Evolutionary conservation across 2,888 invertebrate species (phyloP).

Genomic region (Chymomyza fuscimana): DNA sequence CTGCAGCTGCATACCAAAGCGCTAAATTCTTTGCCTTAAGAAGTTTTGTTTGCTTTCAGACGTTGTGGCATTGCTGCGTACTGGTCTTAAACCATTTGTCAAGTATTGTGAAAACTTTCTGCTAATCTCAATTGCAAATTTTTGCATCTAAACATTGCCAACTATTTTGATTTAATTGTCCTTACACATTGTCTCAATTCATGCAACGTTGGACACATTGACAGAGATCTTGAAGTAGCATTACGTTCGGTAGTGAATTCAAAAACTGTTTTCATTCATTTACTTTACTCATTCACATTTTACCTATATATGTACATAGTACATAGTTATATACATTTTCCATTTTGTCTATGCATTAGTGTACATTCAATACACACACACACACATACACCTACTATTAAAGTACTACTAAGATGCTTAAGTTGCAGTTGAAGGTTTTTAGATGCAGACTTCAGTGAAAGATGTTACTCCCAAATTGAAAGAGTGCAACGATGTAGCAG

Average conservation of each 20-base stretch:
- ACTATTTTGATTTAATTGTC: not conserved
- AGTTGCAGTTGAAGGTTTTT: not conserved
- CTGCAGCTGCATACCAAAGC: too few relatives aligned
- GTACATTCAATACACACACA: constrained; percentile 19
- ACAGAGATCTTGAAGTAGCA: not conserved
- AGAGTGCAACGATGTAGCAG: not conserved
- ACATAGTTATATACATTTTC: not conserved
- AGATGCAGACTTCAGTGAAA: not conserved
- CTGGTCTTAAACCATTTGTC: too few relatives aligned
- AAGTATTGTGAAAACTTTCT: too few relatives aligned
- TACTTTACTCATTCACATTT: constrained; percentile 4
- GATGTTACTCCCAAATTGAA: not conserved
- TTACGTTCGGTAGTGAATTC: constrained; percentile 14
- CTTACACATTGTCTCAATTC: not conserved
- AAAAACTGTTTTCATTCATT: constrained; percentile 33
- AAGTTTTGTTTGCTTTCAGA: too few relatives aligned
- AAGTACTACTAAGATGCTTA: constrained; percentile 3
- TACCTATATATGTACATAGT: not conserved
- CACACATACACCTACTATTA: not conserved
- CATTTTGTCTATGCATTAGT: not conserved
- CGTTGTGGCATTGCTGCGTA: too few relatives aligned
- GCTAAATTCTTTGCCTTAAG: too few relatives aligned
- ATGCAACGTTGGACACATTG: not conserved
- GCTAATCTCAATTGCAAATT: not conserved
- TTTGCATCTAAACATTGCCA: not conserved